Evolutionary conservation across 2,797 vertebrate genomes (phyloP).

Genomic region (Sternotherus odoratus): DNA sequence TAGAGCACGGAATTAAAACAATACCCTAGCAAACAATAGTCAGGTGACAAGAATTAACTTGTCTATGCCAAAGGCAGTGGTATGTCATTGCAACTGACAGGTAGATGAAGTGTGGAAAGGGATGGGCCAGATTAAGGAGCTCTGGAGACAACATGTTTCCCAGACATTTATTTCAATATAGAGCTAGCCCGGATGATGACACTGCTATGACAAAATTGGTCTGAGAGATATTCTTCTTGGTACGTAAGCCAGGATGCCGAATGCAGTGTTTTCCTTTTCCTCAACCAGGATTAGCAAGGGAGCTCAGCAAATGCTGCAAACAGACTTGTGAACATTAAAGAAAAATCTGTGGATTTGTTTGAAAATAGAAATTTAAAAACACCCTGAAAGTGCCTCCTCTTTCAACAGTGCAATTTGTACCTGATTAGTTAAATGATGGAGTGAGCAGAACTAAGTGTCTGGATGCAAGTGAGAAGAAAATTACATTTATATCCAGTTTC

Average conservation of each 20-base stretch:
- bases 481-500: not conserved
- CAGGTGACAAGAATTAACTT: not conserved
- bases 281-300: not conserved
- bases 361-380: not conserved
- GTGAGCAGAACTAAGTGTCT: not conserved
- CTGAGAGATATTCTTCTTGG: not conserved
- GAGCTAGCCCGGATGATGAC: not conserved
- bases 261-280: not conserved
- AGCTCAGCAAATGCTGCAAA: not conserved
- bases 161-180: not conserved
- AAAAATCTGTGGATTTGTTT: not conserved
- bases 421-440: not conserved
- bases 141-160: not conserved
- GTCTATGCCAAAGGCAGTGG: not conserved
- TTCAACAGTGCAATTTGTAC: not conserved
- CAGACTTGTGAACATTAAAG: not conserved
- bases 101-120: not conserved
- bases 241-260: not conserved
- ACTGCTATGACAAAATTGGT: not conserved
- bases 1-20: not conserved
- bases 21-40: not conserved
- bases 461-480: not conserved
- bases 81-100: not conserved
- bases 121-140: not conserved
- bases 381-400: fast-evolving